Evolutionary conservation across 2,113 vertebrate genomes (phyloP).

Genomic region (Australoheros scitulus): DNA sequence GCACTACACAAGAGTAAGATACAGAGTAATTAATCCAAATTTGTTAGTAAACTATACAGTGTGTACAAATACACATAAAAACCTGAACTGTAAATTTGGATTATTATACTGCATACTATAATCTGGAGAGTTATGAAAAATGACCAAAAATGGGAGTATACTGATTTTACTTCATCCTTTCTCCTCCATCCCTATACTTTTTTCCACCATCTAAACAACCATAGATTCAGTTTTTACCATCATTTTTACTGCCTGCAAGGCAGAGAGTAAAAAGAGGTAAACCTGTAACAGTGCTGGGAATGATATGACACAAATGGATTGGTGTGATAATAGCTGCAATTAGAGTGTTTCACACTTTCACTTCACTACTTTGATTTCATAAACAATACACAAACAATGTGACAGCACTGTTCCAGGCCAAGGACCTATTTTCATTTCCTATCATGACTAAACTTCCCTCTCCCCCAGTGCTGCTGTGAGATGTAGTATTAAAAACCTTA

Average conservation of each 20-base stretch:
- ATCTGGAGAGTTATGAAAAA: not conserved
- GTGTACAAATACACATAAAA: not conserved
- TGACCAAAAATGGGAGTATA: not conserved
- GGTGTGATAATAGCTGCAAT: constrained; percentile 33
- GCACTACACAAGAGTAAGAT: not conserved
- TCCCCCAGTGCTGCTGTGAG: constrained; percentile 44
- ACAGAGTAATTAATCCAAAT: constrained; percentile 3
- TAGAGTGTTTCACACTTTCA: constrained; percentile 11
- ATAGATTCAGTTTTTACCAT: not conserved
- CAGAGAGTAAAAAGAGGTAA: not conserved
- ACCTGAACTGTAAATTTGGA: not conserved
- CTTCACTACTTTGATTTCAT: constrained; percentile 28
- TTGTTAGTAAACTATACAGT: not conserved
- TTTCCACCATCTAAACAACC: not conserved
- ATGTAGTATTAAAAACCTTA: constrained; percentile 47
- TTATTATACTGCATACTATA: not conserved
- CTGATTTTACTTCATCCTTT: constrained; percentile 24
- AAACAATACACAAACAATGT: constrained; percentile 52
- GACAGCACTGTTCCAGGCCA: constrained; percentile 27
- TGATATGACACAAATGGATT: constrained; percentile 15
- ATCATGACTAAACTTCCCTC: constrained; percentile 43
- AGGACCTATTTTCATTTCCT: constrained; percentile 54
- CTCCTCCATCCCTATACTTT: not conserved
- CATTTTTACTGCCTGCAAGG: not conserved
- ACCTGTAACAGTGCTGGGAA: not conserved